Evolutionary conservation across 1,140 invertebrate genomes (phyloP).

Genomic region (Drosophila bipectinata): DNA sequence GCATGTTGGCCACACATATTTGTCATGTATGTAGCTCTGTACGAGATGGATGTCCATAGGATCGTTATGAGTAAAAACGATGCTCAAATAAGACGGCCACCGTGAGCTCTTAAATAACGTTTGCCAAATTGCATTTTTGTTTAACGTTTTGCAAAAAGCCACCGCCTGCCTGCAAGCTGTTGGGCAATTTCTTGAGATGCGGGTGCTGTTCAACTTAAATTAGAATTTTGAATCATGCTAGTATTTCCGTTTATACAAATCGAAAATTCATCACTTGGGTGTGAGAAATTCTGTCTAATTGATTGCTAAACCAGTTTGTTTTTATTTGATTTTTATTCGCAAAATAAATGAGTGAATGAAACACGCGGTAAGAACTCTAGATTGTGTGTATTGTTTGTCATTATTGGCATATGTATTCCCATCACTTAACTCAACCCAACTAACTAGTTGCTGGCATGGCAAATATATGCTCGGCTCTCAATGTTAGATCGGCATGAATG

Average conservation of each 20-base stretch:
- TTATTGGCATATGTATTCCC: conserved; percentile 4
- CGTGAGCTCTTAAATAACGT: conserved; percentile 45
- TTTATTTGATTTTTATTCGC: neutral
- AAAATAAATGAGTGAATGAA: neutral
- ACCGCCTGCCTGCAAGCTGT: neutral
- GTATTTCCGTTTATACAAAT: neutral
- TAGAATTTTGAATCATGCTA: neutral
- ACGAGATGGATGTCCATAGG: conserved; percentile 2
- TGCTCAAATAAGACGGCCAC: conserved; percentile 32
- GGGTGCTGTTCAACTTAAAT: neutral
- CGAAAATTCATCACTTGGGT: neutral
- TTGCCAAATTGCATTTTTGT: conserved; percentile 47
- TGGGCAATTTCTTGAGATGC: neutral
- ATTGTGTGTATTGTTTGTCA: neutral
- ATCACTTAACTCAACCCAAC: neutral
- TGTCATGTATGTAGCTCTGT: conserved; percentile 1
- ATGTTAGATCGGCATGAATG: conserved; percentile 31
- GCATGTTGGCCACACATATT: conserved; percentile 19
- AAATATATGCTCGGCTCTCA: conserved; percentile 36
- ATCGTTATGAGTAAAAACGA: conserved; percentile 27
- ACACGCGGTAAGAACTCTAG: neutral
- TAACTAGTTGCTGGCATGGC: conserved; percentile 1
- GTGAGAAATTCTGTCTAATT: neutral
- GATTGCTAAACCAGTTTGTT: neutral
- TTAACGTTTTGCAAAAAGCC: conserved; percentile 15